A percentile compares a stretch with the other conserved stretches of the same genome.
phyloP scores from a whole-genome alignment of 2,113 vertebrate species.

The Sceloporus undulatus region DNA sequence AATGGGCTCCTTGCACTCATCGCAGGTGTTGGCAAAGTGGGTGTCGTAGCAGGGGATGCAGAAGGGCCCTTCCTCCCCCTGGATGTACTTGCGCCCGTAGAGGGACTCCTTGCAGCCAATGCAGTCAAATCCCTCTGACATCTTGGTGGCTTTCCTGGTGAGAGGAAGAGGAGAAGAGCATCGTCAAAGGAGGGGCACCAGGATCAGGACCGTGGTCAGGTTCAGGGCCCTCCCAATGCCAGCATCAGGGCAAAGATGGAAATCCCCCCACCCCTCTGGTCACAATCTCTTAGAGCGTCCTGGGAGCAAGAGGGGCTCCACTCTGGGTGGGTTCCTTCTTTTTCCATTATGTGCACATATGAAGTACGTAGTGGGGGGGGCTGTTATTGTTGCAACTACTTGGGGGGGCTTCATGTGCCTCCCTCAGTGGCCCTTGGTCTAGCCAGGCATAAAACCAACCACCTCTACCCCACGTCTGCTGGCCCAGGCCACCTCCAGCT shows the following conservation, averaged over 20 bases:
- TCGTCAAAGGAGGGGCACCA: not conserved
- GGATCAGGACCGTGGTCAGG: not conserved
- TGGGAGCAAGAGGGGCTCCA: not conserved
- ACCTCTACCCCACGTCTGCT: too few species aligned
- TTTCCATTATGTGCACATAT: not conserved
- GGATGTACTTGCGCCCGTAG: constrained; percentile 98
- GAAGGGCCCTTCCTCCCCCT: constrained; percentile 91
- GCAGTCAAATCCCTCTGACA: constrained; percentile 97
- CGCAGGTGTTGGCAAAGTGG: constrained; percentile 96
- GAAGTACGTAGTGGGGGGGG: too few species aligned
- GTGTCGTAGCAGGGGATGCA: constrained; percentile 97
- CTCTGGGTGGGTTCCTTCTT: not conserved
- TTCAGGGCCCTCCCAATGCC: not conserved
- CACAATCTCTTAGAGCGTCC: not conserved
- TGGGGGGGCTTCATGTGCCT: too few species aligned
- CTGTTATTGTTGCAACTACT: not conserved
- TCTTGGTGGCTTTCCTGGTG: constrained; percentile 71
- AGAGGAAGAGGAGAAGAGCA: accelerated
- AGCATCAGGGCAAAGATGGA: too few species aligned
- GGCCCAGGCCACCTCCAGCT: too few species aligned
- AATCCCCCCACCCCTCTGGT: too few species aligned
- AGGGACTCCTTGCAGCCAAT: constrained; percentile 96
- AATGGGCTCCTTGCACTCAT: constrained; percentile 97
- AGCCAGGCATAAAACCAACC: too few species aligned
- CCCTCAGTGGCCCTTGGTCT: not conserved